Evolutionary conservation across 2,113 vertebrate genomes (phyloP), one percentile per base, ranked within the genome.

Genomic region (Tylochromis polylepis): DNA sequence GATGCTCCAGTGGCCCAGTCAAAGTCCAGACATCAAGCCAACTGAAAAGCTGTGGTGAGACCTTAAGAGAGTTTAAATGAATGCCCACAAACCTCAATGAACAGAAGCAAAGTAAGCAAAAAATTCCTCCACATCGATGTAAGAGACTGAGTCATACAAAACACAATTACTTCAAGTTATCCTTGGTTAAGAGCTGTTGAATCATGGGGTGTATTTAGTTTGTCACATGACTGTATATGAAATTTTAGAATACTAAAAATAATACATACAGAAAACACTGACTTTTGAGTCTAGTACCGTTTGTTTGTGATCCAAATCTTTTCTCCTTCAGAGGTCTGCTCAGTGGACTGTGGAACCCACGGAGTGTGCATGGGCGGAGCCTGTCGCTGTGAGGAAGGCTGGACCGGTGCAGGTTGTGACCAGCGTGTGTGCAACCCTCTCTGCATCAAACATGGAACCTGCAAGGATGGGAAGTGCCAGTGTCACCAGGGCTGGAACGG

Each of bases 401-500:
- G 99, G 99, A 99, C 98, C 4, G 99, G 99, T 14, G 94, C 96
- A 15, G 97, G 97, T 43, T 99, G 99, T 11, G 99, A 99, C 96
- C 99, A 99, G 95, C 98, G 98, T 1, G 98, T 99, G 93, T 99
- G 99, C 93, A 99, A 99, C 95, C 98, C 98, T 43, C 98, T 98
- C 83, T 99, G 99, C 84, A 97, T 98, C 78, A 99, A 99, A 96
- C 99, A 99, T n/a, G 99, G 99, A 86, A 98, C 97, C 96, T 99
- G 99, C 97, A 99, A 99, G 96, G 99, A 99, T 86, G 99, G 99
- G 91, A 99, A 99, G 95, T 99, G 99, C 97, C 98, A 99, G 97
- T 99, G 99, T 96, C 97, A 98, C 96, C 98, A 99, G 96, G 99
- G 99, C 96, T 99, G 99, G 99, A 99, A 99, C 95, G 99, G 99